Evolutionary conservation across 2,113 vertebrate species (phyloP).

Genomic region (Cyphomyrus plagiostoma): DNA sequence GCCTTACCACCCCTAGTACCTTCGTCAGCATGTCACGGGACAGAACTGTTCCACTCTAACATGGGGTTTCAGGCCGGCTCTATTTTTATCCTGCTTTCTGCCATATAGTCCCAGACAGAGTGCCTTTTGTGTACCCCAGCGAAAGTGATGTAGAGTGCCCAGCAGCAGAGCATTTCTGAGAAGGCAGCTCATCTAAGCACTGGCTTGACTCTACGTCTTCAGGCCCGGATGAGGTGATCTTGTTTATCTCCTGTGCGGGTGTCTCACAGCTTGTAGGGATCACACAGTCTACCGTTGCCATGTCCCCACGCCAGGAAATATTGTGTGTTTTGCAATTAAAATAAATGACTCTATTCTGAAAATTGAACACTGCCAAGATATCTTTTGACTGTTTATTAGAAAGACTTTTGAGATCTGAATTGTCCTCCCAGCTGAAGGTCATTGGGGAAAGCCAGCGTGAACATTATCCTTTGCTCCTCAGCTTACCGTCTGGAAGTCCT

Average conservation of each 20-base stretch:
- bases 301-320: constrained; percentile 2
- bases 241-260: constrained; percentile 1
- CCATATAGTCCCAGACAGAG: constrained; percentile 59
- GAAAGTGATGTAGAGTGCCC: constrained; percentile 52
- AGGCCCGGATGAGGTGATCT: constrained; percentile 36
- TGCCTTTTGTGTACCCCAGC: constrained; percentile 60
- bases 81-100: constrained; percentile 57
- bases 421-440: not conserved
- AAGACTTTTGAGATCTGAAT: not conserved
- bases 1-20: constrained; percentile 27
- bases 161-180: constrained; percentile 50
- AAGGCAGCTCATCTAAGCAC: constrained; percentile 39
- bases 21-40: constrained; percentile 47
- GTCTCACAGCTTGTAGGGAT: not conserved
- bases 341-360: not conserved
- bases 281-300: not conserved
- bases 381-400: constrained; percentile 8
- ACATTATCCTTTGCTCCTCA: not conserved
- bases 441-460: not conserved
- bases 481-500: constrained; percentile 87
- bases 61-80: constrained; percentile 55
- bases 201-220: constrained; percentile 36
- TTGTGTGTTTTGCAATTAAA: not conserved
- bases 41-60: constrained; percentile 58
- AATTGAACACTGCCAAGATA: not conserved